These are phyloP conservation scores for Onthophagus sagittarius DNA, from an alignment of 2,888 invertebrate species.

Conservation along the genomic window DNA sequence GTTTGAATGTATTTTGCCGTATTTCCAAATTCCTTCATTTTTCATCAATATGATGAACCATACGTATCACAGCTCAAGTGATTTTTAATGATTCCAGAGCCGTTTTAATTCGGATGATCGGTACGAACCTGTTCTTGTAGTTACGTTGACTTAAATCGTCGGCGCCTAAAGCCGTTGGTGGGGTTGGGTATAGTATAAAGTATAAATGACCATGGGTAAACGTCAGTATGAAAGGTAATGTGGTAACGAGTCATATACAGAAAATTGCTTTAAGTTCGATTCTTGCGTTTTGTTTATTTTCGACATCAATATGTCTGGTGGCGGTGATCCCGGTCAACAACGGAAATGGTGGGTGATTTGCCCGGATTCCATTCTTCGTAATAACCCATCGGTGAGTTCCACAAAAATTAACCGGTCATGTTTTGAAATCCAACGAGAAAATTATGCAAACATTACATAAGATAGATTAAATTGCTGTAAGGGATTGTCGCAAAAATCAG, in stretches of 20 bases:
- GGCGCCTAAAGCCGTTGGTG: neutral
- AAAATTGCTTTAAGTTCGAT: neutral
- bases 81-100: neutral
- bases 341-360: neutral
- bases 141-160: neutral
- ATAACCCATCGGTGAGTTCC: neutral
- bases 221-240: slow-evolving; percentile 10
- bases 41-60: neutral
- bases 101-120: neutral
- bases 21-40: neutral
- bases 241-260: neutral
- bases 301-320: neutral
- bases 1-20: neutral
- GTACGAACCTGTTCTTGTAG: slow-evolving; percentile 2
- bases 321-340: neutral
- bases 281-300: neutral
- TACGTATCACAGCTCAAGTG: too few relatives aligned
- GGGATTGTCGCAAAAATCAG: neutral
- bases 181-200: slow-evolving; percentile 3
- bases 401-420: neutral
- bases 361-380: neutral
- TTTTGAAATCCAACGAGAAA: neutral
- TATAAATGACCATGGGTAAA: slow-evolving; percentile 7
- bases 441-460: neutral
- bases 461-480: neutral